Evolutionary conservation across 2,888 invertebrate genomes (phyloP).

Genomic region (Halictus quadricinctus): DNA sequence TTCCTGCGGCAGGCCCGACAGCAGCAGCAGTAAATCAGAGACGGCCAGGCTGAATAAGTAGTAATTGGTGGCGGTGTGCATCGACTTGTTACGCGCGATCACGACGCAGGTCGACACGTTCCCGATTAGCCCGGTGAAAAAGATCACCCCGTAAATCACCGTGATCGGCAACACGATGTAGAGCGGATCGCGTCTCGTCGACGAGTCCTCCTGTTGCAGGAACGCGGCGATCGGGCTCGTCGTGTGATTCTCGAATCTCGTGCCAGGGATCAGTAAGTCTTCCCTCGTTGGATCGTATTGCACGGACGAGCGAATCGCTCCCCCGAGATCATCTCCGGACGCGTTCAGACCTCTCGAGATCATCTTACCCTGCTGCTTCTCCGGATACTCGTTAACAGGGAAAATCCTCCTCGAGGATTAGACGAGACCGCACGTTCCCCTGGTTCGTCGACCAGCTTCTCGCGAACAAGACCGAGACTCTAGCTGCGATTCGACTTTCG

Average conservation of each 20-base stretch:
- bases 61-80: conserved; percentile 88
- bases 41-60: conserved; percentile 87
- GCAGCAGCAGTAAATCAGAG: conserved; percentile 85
- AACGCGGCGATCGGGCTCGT: conserved; percentile 39
- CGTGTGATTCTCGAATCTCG: conserved; percentile 48
- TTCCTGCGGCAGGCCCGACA: conserved; percentile 85
- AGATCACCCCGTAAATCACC: conserved; percentile 84
- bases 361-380: conserved; percentile 6
- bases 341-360: conserved; percentile 7
- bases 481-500: neutral
- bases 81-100: conserved; percentile 86
- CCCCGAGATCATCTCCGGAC: neutral
- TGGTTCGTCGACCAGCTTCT: neutral
- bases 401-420: neutral
- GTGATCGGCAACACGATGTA: conserved; percentile 84
- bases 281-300: neutral
- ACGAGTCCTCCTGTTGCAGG: conserved; percentile 33
- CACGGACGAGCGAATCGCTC: neutral
- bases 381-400: neutral
- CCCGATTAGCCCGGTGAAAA: conserved; percentile 85
- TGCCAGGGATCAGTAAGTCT: neutral
- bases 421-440: neutral
- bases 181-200: conserved; percentile 77
- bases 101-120: conserved; percentile 87
- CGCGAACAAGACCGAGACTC: neutral